A percentile compares a stretch with the other conserved stretches of the same genome.
These are phyloP conservation scores for Belgica antarctica DNA, from an alignment of 2,888 invertebrate species.

Conservation along the genomic window DNA sequence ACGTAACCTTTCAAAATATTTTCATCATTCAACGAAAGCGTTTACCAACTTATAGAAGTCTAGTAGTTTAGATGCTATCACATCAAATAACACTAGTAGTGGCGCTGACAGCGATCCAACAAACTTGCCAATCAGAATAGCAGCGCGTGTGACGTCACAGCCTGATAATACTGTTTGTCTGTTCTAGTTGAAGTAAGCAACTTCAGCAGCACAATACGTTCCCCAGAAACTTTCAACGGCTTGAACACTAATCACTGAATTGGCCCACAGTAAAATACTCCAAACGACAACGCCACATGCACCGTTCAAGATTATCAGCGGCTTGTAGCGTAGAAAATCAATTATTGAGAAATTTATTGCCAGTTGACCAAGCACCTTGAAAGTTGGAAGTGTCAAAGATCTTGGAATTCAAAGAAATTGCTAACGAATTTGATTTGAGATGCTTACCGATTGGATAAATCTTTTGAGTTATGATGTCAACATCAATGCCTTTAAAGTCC, in stretches of 20 bases:
- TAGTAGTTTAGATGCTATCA: too few relatives aligned
- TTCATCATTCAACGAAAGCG: too few relatives aligned
- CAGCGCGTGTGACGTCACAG: conserved; percentile 73
- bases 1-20: too few relatives aligned
- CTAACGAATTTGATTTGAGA: too few relatives aligned
- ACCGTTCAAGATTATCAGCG: conserved; percentile 75
- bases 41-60: too few relatives aligned
- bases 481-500: conserved; percentile 59
- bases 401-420: too few relatives aligned
- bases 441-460: conserved; percentile 84
- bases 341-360: conserved; percentile 79
- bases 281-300: conserved; percentile 74
- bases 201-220: conserved; percentile 81
- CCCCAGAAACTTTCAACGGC: conserved; percentile 72
- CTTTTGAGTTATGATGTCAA: conserved; percentile 67
- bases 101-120: conserved; percentile 66
- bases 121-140: conserved; percentile 67
- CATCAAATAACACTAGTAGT: conserved; percentile 60
- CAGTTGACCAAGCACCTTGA: conserved; percentile 74
- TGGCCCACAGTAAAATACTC: conserved; percentile 73
- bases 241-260: conserved; percentile 69
- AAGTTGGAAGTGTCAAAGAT: too few relatives aligned
- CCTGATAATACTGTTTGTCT: conserved; percentile 65
- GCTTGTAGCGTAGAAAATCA: conserved; percentile 80
- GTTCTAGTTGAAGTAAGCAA: conserved; percentile 91